phyloP scores from a whole-genome alignment of 2,113 vertebrate genomes.

The Halcyon senegalensis region DNA sequence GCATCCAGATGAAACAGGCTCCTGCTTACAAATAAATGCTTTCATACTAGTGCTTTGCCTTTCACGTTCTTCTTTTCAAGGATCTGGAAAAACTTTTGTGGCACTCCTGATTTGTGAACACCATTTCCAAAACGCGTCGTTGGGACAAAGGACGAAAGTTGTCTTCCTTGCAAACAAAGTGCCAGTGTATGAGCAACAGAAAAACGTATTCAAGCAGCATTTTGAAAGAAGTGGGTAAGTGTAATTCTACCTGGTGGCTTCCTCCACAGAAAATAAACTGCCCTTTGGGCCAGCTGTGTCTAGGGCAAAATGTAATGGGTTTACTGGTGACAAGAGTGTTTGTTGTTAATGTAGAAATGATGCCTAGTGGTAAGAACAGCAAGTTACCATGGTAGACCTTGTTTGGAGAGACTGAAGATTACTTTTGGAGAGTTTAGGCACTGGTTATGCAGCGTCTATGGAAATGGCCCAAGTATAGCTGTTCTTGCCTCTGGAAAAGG shows the following conservation, averaged over 20 bases:
- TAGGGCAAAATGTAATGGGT: background rate
- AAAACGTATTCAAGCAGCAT: conserved; percentile 70
- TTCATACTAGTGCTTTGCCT: background rate
- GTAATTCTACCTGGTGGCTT: background rate
- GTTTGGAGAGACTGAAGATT: background rate
- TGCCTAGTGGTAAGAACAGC: background rate
- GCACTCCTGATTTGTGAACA: conserved; percentile 80
- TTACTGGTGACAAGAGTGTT: background rate
- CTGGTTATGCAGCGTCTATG: rapidly evolving
- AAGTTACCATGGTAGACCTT: background rate
- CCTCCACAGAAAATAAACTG: background rate
- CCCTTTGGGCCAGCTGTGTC: background rate
- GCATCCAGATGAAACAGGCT: background rate
- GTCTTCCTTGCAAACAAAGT: conserved; percentile 80
- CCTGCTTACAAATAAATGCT: background rate
- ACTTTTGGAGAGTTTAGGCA: background rate
- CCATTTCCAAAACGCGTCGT: conserved; percentile 70
- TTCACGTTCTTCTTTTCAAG: conserved; percentile 53
- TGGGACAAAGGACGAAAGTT: conserved; percentile 69
- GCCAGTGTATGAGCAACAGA: conserved; percentile 83
- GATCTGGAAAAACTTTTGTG: conserved; percentile 84
- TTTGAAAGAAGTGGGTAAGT: conserved; percentile 75
- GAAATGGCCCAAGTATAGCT: background rate
- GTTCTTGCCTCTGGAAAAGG: background rate
- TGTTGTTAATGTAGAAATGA: background rate